Evolutionary conservation across 2,113 vertebrate genomes (phyloP).

Genomic region (Aldabrachelys gigantea): DNA sequence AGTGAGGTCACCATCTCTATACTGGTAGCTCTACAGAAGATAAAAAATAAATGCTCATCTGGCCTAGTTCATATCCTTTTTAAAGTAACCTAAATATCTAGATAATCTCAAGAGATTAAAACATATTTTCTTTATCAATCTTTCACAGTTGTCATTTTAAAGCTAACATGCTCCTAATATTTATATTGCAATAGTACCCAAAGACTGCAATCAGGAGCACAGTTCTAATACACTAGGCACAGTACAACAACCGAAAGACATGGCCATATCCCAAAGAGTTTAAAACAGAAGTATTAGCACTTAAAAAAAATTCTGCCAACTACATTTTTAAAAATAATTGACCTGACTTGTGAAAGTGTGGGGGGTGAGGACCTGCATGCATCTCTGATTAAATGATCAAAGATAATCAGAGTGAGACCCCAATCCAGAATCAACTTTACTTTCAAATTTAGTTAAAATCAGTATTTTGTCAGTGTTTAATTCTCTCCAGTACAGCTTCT

Average conservation of each 20-base stretch:
- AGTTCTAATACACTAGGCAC: not conserved
- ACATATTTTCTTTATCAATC: not conserved
- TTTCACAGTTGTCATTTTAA: not conserved
- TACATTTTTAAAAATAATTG: not conserved
- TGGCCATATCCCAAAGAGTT: not conserved
- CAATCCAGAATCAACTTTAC: not conserved
- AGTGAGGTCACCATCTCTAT: constrained; percentile 93
- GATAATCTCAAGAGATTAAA: not conserved
- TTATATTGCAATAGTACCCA: not conserved
- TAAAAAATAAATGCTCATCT: not conserved
- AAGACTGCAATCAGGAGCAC: not conserved
- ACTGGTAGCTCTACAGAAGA: constrained; percentile 86
- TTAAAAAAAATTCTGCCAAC: not conserved
- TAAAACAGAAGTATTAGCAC: not conserved
- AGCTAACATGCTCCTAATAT: not conserved
- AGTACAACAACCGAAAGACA: not conserved
- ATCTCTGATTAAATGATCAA: not conserved
- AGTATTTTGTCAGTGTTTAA: not conserved
- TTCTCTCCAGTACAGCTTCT: not conserved
- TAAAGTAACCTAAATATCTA: fast-evolving
- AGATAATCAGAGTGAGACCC: fast-evolving
- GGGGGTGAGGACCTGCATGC: not conserved
- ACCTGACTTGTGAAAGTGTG: not conserved
- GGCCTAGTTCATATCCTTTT: fast-evolving
- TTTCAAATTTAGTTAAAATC: not conserved